These are phyloP conservation scores for Conus canariensis DNA, from an alignment of 2,888 invertebrate genomes.

Conservation along the genomic window DNA sequence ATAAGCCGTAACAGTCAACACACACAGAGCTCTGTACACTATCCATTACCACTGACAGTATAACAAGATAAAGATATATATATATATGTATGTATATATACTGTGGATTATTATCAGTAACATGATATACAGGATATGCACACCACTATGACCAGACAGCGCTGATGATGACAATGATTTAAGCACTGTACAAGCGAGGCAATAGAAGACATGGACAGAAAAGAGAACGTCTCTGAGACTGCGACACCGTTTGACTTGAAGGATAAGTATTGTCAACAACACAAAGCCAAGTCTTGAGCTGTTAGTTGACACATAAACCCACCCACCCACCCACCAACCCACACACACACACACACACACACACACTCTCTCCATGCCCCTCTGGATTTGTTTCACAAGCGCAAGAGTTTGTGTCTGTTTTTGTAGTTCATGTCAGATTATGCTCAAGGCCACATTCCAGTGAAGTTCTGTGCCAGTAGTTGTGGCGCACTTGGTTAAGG, in stretches of 20 bases:
- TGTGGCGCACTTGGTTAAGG: too few relatives aligned
- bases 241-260: conserved; percentile 30
- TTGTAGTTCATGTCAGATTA: too few relatives aligned
- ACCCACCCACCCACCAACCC: not conserved
- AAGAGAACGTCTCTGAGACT: conserved; percentile 17
- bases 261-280: not conserved
- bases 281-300: conserved; percentile 24
- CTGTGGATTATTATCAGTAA: too few relatives aligned
- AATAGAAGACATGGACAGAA: not conserved
- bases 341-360: not conserved
- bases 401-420: too few relatives aligned
- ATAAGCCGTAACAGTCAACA: not conserved
- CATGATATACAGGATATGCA: not conserved
- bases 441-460: too few relatives aligned
- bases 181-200: conserved; percentile 22
- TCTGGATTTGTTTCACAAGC: not conserved
- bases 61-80: not conserved
- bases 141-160: not conserved
- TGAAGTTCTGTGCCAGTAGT: too few relatives aligned
- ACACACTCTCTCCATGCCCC: not conserved
- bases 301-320: not conserved
- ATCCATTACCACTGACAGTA: not conserved
- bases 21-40: not conserved
- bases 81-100: not conserved
- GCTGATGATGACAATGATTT: not conserved